Conservation (phyloP, 2,797 vertebrate genomes). For the Tadarida brasiliensis region DNA sequence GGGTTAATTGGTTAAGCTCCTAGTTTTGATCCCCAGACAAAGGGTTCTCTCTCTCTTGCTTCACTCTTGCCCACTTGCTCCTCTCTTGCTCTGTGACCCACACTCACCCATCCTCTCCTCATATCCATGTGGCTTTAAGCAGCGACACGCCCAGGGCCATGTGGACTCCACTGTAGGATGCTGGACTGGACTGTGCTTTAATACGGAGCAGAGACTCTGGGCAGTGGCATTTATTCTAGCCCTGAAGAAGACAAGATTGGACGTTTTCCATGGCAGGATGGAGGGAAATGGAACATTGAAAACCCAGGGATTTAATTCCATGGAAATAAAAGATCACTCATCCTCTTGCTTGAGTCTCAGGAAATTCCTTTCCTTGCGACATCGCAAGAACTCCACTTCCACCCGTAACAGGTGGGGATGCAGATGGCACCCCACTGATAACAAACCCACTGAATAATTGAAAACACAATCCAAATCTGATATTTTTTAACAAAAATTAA, state of each 20-base stretch:
- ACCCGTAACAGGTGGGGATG: not conserved
- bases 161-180: not conserved
- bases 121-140: not conserved
- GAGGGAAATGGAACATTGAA: not conserved
- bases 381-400: not conserved
- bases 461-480: constrained; percentile 9
- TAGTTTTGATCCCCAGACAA: not conserved
- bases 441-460: not conserved
- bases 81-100: not conserved
- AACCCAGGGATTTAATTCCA: not conserved
- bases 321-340: not conserved
- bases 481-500: constrained; percentile 28
- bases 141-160: not conserved
- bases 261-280: not conserved
- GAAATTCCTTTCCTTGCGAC: not conserved
- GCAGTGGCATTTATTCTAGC: not conserved
- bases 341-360: not conserved
- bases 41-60: not conserved
- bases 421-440: not conserved
- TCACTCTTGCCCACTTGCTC: not conserved
- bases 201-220: not conserved
- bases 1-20: not conserved
- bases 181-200: not conserved
- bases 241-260: not conserved
- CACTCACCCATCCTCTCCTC: not conserved